These are phyloP conservation scores for Aurelia sp. DNA, from an alignment of 30 jellyfish, hydroid and myxozoan genomes.

Conservation along the genomic window DNA sequence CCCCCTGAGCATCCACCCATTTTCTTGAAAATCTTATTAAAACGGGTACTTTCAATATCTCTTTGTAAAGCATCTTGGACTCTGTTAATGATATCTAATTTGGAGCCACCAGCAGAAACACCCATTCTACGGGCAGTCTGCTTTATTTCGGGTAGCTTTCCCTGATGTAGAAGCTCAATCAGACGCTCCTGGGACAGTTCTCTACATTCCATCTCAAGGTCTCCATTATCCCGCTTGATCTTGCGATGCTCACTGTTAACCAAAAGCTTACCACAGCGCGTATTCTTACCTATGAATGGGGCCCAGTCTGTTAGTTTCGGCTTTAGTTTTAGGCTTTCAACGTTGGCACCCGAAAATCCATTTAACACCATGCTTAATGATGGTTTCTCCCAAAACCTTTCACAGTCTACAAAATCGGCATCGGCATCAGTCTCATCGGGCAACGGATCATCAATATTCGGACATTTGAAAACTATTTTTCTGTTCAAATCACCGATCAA, in stretches of 20 bases:
- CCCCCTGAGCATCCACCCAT: slow-evolving; percentile 69
- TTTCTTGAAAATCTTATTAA: slow-evolving; percentile 48
- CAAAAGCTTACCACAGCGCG: slow-evolving; percentile 9
- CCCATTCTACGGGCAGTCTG: slow-evolving; percentile 40
- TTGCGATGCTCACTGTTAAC: slow-evolving; percentile 54
- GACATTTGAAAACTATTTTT: slow-evolving; percentile 46
- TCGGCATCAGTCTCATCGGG: slow-evolving; percentile 16
- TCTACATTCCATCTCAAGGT: slow-evolving; percentile 25
- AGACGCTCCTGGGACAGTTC: slow-evolving; percentile 63
- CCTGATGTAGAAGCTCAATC: slow-evolving; percentile 3
- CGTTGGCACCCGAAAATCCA: slow-evolving; percentile 24
- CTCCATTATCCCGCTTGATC: slow-evolving; percentile 24
- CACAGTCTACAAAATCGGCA: slow-evolving; percentile 38
- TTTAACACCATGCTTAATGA: slow-evolving; percentile 13
- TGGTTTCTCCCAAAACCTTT: slow-evolving; percentile 39
- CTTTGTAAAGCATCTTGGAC: background rate
- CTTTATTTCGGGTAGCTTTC: slow-evolving; percentile 5
- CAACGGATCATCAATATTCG: background rate
- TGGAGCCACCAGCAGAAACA: slow-evolving; percentile 10
- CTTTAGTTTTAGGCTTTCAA: background rate
- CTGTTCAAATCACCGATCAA: slow-evolving; percentile 56
- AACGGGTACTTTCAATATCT: slow-evolving; percentile 17
- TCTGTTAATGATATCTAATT: slow-evolving; percentile 45
- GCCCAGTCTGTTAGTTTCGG: slow-evolving; percentile 65
- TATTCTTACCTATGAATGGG: slow-evolving; percentile 41